Evolutionary conservation across 2,113 vertebrate genomes (phyloP).

Genomic region (Osmerus mordax): DNA sequence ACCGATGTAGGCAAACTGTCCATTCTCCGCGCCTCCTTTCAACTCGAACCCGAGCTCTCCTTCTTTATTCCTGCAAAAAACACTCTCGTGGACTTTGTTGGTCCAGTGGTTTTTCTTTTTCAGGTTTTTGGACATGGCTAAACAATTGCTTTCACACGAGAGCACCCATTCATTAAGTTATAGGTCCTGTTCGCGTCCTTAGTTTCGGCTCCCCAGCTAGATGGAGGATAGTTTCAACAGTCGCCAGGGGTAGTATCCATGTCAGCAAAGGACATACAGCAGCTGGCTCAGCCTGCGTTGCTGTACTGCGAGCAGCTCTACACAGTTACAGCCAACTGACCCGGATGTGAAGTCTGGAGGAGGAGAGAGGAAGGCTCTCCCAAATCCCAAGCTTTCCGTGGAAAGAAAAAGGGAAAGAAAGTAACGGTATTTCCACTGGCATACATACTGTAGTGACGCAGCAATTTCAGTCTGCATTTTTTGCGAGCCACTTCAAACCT

Average conservation of each 20-base stretch:
- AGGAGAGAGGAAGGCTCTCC: constrained; percentile 57
- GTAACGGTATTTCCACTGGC: constrained; percentile 46
- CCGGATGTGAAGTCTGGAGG: constrained; percentile 74
- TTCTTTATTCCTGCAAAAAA: constrained; percentile 81
- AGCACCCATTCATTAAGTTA: constrained; percentile 46
- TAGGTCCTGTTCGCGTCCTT: constrained; percentile 23
- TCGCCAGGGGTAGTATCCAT: constrained; percentile 45
- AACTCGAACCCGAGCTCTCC: constrained; percentile 87
- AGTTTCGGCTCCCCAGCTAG: constrained; percentile 26
- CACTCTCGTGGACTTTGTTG: constrained; percentile 91
- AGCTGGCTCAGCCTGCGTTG: constrained; percentile 60
- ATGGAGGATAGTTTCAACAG: constrained; percentile 33
- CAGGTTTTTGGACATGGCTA: constrained; percentile 92
- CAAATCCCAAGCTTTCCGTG: constrained; percentile 62
- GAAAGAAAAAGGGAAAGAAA: constrained; percentile 41
- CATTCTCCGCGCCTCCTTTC: constrained; percentile 91
- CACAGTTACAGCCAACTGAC: constrained; percentile 60
- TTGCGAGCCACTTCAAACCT: neutral
- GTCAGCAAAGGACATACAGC: constrained; percentile 45
- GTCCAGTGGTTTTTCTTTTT: constrained; percentile 98
- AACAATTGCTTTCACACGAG: constrained; percentile 46
- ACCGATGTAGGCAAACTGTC: constrained; percentile 90
- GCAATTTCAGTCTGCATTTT: neutral
- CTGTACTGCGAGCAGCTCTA: constrained; percentile 58
- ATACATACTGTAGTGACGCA: neutral